Percentiles rank a stretch among this genome's conserved stretches.
Evolutionary conservation across 1,140 invertebrate genomes (phyloP).

Genomic region (Drosophila navojoa): DNA sequence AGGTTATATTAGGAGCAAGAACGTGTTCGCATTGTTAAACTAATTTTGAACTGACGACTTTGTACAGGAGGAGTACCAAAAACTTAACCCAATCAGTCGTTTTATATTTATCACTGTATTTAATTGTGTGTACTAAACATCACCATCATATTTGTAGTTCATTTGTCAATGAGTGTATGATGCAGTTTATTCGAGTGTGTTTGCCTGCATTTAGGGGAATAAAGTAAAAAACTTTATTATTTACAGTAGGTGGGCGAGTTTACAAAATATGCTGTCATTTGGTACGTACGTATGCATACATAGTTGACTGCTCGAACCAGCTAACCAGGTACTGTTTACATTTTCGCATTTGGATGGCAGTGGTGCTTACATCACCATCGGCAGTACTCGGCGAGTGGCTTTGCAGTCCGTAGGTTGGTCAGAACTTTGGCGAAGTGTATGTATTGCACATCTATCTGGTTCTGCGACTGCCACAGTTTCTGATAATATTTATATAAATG

Average conservation of each 20-base stretch:
- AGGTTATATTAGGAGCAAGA: too few relatives aligned
- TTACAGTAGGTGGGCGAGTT: conserved; percentile 51
- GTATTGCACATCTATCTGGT: conserved; percentile 74
- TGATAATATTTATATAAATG: conserved; percentile 53
- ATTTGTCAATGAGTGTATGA: conserved; percentile 1
- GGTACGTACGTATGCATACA: neutral
- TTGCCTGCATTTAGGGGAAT: conserved; percentile 10
- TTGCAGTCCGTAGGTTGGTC: conserved; percentile 36
- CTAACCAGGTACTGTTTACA: conserved; percentile 22
- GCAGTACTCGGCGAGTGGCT: conserved; percentile 6
- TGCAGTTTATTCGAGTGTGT: neutral
- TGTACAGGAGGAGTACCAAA: too few relatives aligned
- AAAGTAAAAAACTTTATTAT: conserved; percentile 20
- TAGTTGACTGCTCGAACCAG: neutral
- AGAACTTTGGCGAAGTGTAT: conserved; percentile 16
- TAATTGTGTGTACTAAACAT: neutral
- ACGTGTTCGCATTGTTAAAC: too few relatives aligned
- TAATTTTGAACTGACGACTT: too few relatives aligned
- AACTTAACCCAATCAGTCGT: too few relatives aligned
- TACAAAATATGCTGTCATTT: conserved; percentile 25
- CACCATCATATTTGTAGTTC: neutral
- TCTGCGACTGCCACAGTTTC: conserved; percentile 49
- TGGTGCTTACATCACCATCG: conserved; percentile 47
- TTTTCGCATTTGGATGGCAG: conserved; percentile 24
- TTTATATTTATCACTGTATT: too few relatives aligned